Base-by-base conservation (phyloP, 2,113 vertebrate species). In the Xiphias gladius region DNA sequence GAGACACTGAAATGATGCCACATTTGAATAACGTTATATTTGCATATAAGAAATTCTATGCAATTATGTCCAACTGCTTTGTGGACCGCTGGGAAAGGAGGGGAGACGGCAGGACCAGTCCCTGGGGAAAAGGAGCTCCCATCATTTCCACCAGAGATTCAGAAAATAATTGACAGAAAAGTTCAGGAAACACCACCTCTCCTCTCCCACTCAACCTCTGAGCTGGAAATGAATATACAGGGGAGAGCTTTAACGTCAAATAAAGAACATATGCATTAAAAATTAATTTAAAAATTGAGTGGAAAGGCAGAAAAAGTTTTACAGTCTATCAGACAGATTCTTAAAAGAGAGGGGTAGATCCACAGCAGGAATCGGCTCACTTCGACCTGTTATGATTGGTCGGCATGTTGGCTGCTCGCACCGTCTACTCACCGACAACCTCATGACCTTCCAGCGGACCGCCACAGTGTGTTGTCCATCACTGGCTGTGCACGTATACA, bases 291-390 rank as follows among this genome's bases (percentile, higher is more conserved):
- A 41, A 48, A 59, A 19, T 4, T n/a, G 24, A 77, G 43, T 50
- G 50, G 28, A 69, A 71, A 69, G 46, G 79, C 70, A 73, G 68
- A 74, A 70, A 76, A 48, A 70, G 75, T 87, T 87, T 79, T 85
- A 81, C 59, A 90, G 88, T 88, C 73, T 66, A 58, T 84, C 48
- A 50, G 76, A 79, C 64, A 20, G 46, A 63, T 73, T 72, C 39
- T 61, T 71, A 50, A 59, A 66, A 63, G 59, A 70, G 43, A 65
- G 39, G 81, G 71, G 58, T 30, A 13, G 76, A 80, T 82, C 79
- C 82, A 61, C 80, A 76, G 76, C 79, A 28, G 70, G 85, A 63
- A 17, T 55, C 13, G 41, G 58, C 79, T 86, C 83, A 32, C 72
- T 79, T 82, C 73, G 16, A 50, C 67, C 86, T 57, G 67, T 30